Base-by-base conservation (phyloP, 2,113 vertebrate genomes). In the Etia nguti region DNA sequence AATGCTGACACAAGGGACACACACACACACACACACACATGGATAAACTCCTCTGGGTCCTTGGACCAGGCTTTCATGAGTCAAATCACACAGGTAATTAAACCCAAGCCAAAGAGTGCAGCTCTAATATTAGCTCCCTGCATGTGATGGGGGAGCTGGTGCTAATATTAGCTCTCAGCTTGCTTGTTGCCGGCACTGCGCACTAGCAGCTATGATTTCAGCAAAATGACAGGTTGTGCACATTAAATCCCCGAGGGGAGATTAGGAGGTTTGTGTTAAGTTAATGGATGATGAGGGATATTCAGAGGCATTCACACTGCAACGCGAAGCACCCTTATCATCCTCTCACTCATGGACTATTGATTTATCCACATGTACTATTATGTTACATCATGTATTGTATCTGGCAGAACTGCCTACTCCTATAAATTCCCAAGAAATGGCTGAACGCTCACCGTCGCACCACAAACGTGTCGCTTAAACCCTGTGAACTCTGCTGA, bases 121-220 rank as follows among this genome's bases (percentile, higher is more conserved):
- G 90, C 84, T 55, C 92, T 94, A 94, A 92, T 84, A 89, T 92
- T 90, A 93, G 92, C 56, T 89, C 84, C 68, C 36, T 82, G 86
- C 73, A 86, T 75, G 65, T 8, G 26, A 73, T 22, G 50, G 36
- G 62, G 70, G 86, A 34, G 79, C 31, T 52, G 50, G 18, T 57
- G 90, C 93, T 95, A 95, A 94, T 94, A 90, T 94, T 95, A 95
- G 92, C 93, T 84, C 90, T 73, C 81, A 59, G 92, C 89, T 82
- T 89, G 82, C 59, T 80, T 86, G 83, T 79, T 92, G 83, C 90
- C 77, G 86, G 55, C 83, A 3, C 85, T 26, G 70, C 29, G 65
- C 62, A 75, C 81, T 18, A 22, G 81, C 81, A 80, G 62, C 70
- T 86, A 81, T 46, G 81, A 83, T 89, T 92, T 92, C 85, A 88